Percentiles rank a stretch among this genome's conserved stretches.
Evolutionary conservation across 1,140 invertebrate species (phyloP).

Genomic region (Mamestra configurata): DNA sequence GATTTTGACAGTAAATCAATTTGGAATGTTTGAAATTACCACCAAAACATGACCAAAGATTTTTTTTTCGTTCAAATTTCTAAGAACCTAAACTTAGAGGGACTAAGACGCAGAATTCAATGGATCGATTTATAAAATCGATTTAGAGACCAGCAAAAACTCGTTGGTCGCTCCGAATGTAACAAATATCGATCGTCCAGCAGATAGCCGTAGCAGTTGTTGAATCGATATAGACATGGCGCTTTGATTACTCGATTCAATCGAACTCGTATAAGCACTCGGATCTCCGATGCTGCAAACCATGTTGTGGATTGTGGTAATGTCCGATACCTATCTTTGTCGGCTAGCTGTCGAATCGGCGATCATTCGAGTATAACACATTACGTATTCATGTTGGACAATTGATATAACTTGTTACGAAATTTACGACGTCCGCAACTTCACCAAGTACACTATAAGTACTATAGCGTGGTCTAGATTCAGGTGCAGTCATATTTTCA

Average conservation of each 20-base stretch:
- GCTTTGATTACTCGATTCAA: constrained; percentile 85
- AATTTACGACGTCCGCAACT: constrained; percentile 12
- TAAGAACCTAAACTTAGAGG: constrained; percentile 7
- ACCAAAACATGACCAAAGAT: not conserved
- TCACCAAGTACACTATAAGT: not conserved
- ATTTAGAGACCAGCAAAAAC: constrained; percentile 52
- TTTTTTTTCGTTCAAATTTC: not conserved
- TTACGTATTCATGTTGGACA: constrained; percentile 77
- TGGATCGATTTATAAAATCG: constrained; percentile 30
- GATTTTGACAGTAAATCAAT: constrained; percentile 84
- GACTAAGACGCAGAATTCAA: constrained; percentile 47
- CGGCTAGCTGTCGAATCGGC: constrained; percentile 71
- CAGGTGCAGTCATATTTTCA: constrained; percentile 34
- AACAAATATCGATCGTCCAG: constrained; percentile 83
- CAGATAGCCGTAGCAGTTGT: constrained; percentile 82
- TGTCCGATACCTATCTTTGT: constrained; percentile 79
- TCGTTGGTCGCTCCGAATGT: constrained; percentile 69
- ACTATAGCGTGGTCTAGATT: constrained; percentile 8
- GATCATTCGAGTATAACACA: constrained; percentile 74
- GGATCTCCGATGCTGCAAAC: constrained; percentile 65
- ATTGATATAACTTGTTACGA: constrained; percentile 73
- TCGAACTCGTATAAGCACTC: constrained; percentile 74
- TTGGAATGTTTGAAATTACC: constrained; percentile 62
- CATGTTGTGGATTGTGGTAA: constrained; percentile 74
- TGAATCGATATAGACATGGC: constrained; percentile 84